phyloP scores from a whole-genome alignment of 2,797 vertebrate species.

The Xenops minutus region DNA sequence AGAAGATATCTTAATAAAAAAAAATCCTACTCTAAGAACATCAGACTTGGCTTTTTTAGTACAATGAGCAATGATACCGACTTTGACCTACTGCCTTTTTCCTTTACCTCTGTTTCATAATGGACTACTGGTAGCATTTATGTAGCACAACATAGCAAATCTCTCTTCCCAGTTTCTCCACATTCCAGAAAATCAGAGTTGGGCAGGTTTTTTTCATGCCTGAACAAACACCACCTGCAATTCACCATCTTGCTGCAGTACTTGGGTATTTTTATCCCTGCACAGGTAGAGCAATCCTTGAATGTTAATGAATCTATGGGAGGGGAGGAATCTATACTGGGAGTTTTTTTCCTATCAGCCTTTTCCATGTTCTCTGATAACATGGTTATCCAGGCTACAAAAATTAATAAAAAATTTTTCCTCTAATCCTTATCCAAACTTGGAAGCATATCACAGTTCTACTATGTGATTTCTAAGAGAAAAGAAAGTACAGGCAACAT shows the following conservation, averaged over 20 bases:
- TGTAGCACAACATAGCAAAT: neutral
- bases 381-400: neutral
- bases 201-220: neutral
- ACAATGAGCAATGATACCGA: neutral
- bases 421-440: neutral
- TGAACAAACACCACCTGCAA: neutral
- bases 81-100: neutral
- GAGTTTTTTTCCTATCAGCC: neutral
- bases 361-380: neutral
- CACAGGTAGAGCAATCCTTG: neutral
- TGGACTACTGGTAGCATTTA: neutral
- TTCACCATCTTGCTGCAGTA: constrained; percentile 2
- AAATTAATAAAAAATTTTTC: neutral
- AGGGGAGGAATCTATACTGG: neutral
- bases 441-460: neutral
- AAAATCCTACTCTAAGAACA: neutral
- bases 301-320: neutral
- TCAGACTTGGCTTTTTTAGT: neutral
- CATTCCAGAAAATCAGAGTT: neutral
- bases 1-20: neutral
- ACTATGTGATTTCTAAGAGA: neutral
- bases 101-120: neutral
- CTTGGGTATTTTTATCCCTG: constrained; percentile 16
- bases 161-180: neutral
- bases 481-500: neutral